Evolutionary conservation across 2,797 vertebrate genomes (phyloP).

Genomic region (Geotrypetes seraphini): DNA sequence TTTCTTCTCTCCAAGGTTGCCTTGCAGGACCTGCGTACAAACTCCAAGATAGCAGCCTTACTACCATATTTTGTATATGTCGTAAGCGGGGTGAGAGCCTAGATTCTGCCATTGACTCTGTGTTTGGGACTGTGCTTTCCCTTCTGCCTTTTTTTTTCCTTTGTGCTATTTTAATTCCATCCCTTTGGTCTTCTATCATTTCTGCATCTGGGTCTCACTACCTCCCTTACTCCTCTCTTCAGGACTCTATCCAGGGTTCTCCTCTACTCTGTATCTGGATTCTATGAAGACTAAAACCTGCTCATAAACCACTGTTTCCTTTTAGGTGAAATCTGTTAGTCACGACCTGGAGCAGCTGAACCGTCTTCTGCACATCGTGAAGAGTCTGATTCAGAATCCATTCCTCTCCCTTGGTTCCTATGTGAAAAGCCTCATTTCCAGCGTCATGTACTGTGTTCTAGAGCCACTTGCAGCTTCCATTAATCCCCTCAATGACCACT

Average conservation of each 20-base stretch:
- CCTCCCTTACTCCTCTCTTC: background rate
- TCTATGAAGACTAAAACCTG: background rate
- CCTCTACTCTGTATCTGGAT: background rate
- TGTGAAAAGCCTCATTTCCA: slow-evolving; percentile 77
- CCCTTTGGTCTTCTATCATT: too few relatives aligned
- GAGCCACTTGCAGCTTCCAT: slow-evolving; percentile 90
- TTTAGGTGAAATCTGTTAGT: slow-evolving; percentile 85
- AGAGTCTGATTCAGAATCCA: slow-evolving; percentile 80
- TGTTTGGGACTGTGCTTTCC: too few relatives aligned
- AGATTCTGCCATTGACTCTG: too few relatives aligned
- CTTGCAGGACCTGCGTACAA: slow-evolving; percentile 83
- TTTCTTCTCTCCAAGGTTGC: slow-evolving; percentile 55
- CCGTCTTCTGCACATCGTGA: slow-evolving; percentile 79
- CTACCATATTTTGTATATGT: slow-evolving; percentile 92
- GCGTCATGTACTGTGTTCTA: slow-evolving; percentile 87
- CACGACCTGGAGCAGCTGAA: slow-evolving; percentile 87
- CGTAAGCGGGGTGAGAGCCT: slow-evolving; percentile 83
- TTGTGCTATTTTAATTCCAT: too few relatives aligned
- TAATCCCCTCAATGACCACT: slow-evolving; percentile 92
- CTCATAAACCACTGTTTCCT: background rate
- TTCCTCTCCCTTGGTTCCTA: slow-evolving; percentile 84
- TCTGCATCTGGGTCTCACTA: background rate
- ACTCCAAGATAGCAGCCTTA: slow-evolving; percentile 84
- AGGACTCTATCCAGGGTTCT: too few relatives aligned
- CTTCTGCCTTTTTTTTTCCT: too few relatives aligned